Conservation (phyloP, 2,113 vertebrate species). For the Sander lucioperca region DNA sequence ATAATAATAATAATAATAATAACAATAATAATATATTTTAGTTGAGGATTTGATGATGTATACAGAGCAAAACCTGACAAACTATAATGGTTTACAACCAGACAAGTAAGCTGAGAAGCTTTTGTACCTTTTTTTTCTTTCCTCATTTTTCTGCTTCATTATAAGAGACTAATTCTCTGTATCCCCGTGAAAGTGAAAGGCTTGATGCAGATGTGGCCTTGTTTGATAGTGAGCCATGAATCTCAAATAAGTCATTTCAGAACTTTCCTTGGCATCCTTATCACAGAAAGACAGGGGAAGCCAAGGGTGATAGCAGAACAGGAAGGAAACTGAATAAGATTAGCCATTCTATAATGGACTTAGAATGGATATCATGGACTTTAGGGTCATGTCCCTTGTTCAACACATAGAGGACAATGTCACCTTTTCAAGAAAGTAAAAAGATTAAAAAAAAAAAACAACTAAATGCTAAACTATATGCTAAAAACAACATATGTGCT, state of each 20-base stretch:
- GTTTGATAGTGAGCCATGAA: conserved; percentile 46
- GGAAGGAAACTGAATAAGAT: conserved; percentile 12
- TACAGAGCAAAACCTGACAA: conserved; percentile 41
- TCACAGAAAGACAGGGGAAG: conserved; percentile 17
- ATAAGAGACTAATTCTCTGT: conserved; percentile 38
- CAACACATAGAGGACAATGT: conserved; percentile 26
- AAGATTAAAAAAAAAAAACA: conserved; percentile 16
- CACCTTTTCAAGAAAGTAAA: conserved; percentile 29
- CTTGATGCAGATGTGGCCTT: conserved; percentile 44
- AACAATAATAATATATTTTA: conserved; percentile 13
- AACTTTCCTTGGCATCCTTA: conserved; percentile 21
- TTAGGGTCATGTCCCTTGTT: conserved; percentile 1
- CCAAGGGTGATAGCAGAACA: conserved; percentile 22
- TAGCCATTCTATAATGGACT: conserved; percentile 22
- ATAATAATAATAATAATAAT: conserved; percentile 56
- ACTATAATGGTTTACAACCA: conserved; percentile 38
- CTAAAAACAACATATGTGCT: neutral
- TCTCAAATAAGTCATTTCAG: conserved; percentile 33
- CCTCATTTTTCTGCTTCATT: conserved; percentile 47
- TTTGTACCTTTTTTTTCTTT: conserved; percentile 26
- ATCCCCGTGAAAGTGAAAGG: conserved; percentile 30
- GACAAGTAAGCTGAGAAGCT: conserved; percentile 2
- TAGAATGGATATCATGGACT: conserved; percentile 21
- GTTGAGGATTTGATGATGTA: conserved; percentile 51
- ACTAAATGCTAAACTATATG: too few species aligned